Evolutionary conservation across 2,888 invertebrate genomes (phyloP), one percentile per base, ranked within the genome.

Genomic region (Bembecia ichneumoniformis): DNA sequence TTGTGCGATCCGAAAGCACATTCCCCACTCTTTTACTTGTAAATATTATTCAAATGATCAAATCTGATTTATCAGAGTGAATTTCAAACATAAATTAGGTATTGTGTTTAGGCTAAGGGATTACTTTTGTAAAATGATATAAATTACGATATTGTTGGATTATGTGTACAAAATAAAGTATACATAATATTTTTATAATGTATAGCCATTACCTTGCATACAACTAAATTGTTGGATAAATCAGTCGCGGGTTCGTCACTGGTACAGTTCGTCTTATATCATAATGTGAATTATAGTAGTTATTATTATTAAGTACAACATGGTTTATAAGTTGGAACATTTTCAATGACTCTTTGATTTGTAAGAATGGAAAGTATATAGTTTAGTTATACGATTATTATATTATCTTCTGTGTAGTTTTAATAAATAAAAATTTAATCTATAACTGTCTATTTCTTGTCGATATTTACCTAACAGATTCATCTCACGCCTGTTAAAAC

Each of bases 261-360:
- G 28, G 28, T 40, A 57, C 59, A 55, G 57, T 58, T 53, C 53
- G 54, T 57, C 57, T 54, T 56, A 69, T 80, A 77, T 74, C 74
- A 71, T 77, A 72, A 64, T 3, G 7, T 28, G 28, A 28, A 3
- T 28, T 64, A 46, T 17, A 4, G 69, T 76, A 80, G 77, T 62
- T 28, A 57, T 71, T 81, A 82, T 72, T 74, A 62, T 79, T 84
- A 86, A 86, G 86, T 83, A 86, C 86, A 86, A 86, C 83, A 77
- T 79, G 82, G 82, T 82, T 82, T 70, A 76, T 72, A 59, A 76
- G 77, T 71, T 69, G 68, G 74, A 72, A 71, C 69, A 74, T 35
- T 15, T 45, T 73, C 72, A 69, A 70, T 74, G 69, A 75, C 80
- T 80, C 78, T 74, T 69, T 74, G 74, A 68, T 64, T 75, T 79